phyloP scores from a whole-genome alignment of 2,113 vertebrate genomes.

The Climacteris rufus region DNA sequence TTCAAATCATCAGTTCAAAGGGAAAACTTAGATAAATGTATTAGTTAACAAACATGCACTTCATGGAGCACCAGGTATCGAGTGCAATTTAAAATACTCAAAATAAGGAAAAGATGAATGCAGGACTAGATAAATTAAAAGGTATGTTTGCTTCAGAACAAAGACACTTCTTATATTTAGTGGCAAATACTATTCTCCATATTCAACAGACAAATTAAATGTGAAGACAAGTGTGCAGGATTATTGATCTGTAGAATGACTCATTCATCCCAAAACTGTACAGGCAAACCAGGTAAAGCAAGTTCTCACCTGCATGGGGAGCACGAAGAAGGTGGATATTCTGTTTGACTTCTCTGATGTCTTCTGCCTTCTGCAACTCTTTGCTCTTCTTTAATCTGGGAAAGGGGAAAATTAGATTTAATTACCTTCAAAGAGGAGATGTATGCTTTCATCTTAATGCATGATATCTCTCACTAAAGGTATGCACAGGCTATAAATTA shows the following conservation, averaged over 20 bases:
- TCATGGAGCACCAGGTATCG: background rate
- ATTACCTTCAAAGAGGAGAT: background rate
- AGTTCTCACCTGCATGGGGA: conserved; percentile 84
- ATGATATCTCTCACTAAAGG: background rate
- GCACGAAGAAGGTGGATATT: conserved; percentile 95
- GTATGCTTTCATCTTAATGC: background rate
- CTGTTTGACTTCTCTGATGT: conserved; percentile 92
- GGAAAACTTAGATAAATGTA: background rate
- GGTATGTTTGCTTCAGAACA: background rate
- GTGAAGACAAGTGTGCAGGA: background rate
- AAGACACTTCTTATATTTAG: background rate
- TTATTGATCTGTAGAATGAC: background rate
- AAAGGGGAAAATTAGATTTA: background rate
- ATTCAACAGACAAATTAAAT: background rate
- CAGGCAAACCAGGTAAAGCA: background rate
- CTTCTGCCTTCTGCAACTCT: conserved; percentile 88
- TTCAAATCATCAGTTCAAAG: background rate
- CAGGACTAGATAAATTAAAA: background rate
- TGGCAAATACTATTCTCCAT: background rate
- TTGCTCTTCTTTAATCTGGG: conserved; percentile 91
- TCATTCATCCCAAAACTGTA: background rate
- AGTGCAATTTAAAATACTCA: background rate
- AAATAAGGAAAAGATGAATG: background rate
- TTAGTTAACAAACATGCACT: background rate
- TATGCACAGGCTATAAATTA: background rate